Conservation (phyloP, 2,888 invertebrate species). For the Lasioglossum vierecki region DNA sequence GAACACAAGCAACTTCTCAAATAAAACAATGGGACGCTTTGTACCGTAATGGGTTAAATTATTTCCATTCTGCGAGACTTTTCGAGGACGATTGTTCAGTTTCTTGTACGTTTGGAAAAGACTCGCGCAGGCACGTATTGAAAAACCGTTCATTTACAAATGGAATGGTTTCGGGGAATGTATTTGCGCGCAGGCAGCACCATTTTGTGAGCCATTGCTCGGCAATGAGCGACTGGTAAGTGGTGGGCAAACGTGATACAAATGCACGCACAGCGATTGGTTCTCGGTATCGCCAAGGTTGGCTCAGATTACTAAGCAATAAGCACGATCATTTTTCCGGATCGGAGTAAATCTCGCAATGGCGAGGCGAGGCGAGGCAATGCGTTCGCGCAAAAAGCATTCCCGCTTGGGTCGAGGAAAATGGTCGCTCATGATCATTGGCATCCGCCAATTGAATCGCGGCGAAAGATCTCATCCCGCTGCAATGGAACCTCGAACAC, state of each 20-base stretch:
- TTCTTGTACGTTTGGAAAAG: background rate
- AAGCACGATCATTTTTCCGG: slow-evolving; percentile 40
- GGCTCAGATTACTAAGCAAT: slow-evolving; percentile 30
- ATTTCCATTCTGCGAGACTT: background rate
- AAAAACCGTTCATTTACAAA: background rate
- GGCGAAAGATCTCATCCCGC: slow-evolving; percentile 28
- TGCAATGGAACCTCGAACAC: slow-evolving; percentile 29
- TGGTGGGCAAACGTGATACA: background rate
- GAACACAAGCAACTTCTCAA: background rate
- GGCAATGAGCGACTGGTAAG: background rate
- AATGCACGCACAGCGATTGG: slow-evolving; percentile 17
- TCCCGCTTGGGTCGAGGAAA: slow-evolving; percentile 30
- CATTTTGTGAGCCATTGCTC: slow-evolving; percentile 16
- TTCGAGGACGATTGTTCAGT: background rate
- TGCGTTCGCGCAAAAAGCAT: slow-evolving; percentile 40
- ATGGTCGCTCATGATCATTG: slow-evolving; percentile 38
- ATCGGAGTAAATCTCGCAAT: slow-evolving; percentile 22
- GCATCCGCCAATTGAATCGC: slow-evolving; percentile 52
- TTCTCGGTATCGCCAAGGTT: slow-evolving; percentile 40
- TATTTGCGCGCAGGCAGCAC: background rate
- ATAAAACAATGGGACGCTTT: no score
- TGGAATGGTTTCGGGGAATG: background rate
- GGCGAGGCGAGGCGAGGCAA: background rate
- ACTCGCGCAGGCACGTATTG: background rate
- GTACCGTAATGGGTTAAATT: background rate